Conservation (phyloP, 2,888 invertebrate genomes). For the Eurytoma adleriae region DNA sequence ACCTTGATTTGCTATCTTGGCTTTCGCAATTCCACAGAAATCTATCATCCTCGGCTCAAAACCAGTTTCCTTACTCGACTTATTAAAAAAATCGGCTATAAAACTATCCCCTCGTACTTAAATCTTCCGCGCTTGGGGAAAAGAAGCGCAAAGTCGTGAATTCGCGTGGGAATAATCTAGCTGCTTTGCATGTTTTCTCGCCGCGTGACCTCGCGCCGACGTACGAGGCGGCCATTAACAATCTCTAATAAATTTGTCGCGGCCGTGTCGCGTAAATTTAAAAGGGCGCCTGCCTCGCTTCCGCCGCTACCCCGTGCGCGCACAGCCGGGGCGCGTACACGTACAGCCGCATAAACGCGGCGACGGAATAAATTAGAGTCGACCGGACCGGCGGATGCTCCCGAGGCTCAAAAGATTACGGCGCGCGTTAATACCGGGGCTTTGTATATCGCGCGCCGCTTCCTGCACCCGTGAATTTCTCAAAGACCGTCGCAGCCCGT, state of each 20-base stretch:
- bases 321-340: neutral
- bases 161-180: slow-evolving; percentile 16
- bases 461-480: neutral
- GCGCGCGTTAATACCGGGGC: slow-evolving; percentile 61
- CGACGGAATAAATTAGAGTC: slow-evolving; percentile 60
- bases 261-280: slow-evolving; percentile 34
- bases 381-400: slow-evolving; percentile 52
- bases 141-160: neutral
- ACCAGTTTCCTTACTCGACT: neutral
- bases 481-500: slow-evolving; percentile 44
- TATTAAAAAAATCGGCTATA: neutral
- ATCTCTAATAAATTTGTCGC: slow-evolving; percentile 50
- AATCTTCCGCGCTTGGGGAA: too few relatives aligned
- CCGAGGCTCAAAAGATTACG: slow-evolving; percentile 63
- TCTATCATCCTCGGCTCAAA: neutral
- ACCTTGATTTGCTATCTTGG: neutral
- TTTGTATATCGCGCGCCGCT: slow-evolving; percentile 53
- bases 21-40: neutral
- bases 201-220: neutral
- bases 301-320: neutral
- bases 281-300: slow-evolving; percentile 11
- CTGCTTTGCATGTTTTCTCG: slow-evolving; percentile 6
- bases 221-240: slow-evolving; percentile 23
- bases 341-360: slow-evolving; percentile 7
- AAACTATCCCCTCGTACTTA: too few relatives aligned